A percentile compares a stretch with the other conserved stretches of the same genome.
These are phyloP conservation scores for Saxicola maurus DNA, from an alignment of 2,797 vertebrate genomes.

Conservation along the genomic window DNA sequence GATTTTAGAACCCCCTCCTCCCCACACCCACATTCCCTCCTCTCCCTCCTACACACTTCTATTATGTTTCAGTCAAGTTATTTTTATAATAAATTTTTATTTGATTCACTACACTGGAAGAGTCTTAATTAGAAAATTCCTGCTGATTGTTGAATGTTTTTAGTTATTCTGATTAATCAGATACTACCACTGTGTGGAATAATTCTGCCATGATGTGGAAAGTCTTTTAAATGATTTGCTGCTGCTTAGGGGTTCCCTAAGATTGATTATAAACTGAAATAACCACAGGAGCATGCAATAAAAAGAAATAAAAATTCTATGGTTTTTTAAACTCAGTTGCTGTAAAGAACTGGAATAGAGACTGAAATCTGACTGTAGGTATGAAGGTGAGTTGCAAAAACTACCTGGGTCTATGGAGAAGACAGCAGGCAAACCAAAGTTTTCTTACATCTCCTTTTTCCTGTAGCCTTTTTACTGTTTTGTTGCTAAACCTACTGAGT, in stretches of 20 bases:
- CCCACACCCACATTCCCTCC: neutral
- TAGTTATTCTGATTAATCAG: neutral
- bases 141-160: neutral
- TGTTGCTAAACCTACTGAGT: neutral
- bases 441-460: neutral
- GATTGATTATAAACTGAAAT: neutral
- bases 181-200: neutral
- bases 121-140: constrained; percentile 19
- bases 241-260: neutral
- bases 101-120: neutral
- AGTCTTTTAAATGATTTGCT: constrained; percentile 16
- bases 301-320: neutral
- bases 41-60: rapidly evolving
- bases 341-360: neutral
- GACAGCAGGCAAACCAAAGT: neutral
- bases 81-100: neutral
- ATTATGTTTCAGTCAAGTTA: neutral
- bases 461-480: neutral
- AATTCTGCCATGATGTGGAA: neutral
- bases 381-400: neutral
- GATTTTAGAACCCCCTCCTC: rapidly evolving
- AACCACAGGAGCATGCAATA: neutral
- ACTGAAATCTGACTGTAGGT: neutral
- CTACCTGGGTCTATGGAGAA: neutral
- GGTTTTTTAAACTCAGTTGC: neutral